Percentiles rank a stretch among this genome's conserved stretches.
Conservation (phyloP, 2,888 invertebrate genomes). For the Pristionchus mayeri region DNA sequence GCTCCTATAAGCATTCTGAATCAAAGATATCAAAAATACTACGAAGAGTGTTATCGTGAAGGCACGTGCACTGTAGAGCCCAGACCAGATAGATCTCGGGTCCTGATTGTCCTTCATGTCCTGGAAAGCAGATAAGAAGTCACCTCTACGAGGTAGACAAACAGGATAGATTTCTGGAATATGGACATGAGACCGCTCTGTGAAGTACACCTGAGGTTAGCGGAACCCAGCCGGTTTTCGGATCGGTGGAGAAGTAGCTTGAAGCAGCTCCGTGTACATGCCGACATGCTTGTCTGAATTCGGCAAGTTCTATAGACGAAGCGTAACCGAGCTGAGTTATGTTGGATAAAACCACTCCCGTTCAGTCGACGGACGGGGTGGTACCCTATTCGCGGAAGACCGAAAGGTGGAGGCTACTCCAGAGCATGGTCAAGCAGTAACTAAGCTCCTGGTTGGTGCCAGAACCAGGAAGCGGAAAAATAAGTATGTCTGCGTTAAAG, state of each 20-base stretch:
- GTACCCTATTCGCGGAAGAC: constrained; percentile 13
- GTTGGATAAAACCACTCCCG: constrained; percentile 18
- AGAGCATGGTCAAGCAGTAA: constrained; percentile 37
- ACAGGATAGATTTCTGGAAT: not conserved
- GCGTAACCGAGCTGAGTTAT: constrained; percentile 33
- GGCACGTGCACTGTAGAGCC: not conserved
- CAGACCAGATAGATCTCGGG: not conserved
- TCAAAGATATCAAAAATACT: not conserved
- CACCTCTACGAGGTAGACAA: not conserved
- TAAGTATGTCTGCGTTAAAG: constrained; percentile 50
- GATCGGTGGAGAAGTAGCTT: too few species aligned
- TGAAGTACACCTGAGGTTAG: not conserved
- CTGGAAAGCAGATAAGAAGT: not conserved
- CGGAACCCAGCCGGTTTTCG: not conserved
- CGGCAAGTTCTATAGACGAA: not conserved
- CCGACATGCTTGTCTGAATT: constrained; percentile 23
- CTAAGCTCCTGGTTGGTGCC: constrained; percentile 53
- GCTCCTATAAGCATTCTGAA: too few species aligned
- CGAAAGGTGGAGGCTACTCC: constrained; percentile 4
- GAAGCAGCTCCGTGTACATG: not conserved
- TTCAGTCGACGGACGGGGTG: not conserved
- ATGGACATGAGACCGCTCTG: constrained; percentile 37
- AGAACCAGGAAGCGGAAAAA: constrained; percentile 51
- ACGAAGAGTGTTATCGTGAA: not conserved
- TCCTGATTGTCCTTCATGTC: constrained; percentile 17